Conservation (phyloP, 1,140 invertebrate species). For the Sitobion miscanthi region DNA sequence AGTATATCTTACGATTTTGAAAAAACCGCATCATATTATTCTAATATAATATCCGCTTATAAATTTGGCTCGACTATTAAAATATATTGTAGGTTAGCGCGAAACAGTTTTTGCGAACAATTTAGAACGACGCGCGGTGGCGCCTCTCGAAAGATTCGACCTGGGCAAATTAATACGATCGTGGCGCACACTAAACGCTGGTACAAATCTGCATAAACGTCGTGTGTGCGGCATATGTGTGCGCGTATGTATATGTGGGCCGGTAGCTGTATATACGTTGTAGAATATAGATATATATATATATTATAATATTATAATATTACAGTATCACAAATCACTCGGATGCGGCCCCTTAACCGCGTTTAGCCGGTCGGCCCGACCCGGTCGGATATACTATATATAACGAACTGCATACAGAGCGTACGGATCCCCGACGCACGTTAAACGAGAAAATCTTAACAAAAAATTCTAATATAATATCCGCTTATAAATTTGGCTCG, state of each 20-base stretch:
- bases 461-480: no score
- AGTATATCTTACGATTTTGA: no score
- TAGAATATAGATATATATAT: no score
- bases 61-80: not conserved
- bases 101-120: no score
- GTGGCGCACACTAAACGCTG: not conserved
- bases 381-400: not conserved
- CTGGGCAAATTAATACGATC: not conserved
- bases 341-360: constrained; percentile 30
- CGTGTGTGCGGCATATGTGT: no score
- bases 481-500: no score
- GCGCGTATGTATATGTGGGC: not conserved
- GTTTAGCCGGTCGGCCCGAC: not conserved
- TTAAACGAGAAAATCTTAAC: not conserved
- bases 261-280: not conserved
- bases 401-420: no score
- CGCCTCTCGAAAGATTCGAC: not conserved
- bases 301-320: no score
- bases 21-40: no score
- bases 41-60: not conserved
- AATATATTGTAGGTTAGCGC: no score
- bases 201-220: not conserved
- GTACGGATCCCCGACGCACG: not conserved
- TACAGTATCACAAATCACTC: not conserved
- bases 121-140: no score